Evolutionary conservation across 30 jellyfish, hydroid and myxozoan genomes (phyloP).

Genomic region (Hydra vulgaris): DNA sequence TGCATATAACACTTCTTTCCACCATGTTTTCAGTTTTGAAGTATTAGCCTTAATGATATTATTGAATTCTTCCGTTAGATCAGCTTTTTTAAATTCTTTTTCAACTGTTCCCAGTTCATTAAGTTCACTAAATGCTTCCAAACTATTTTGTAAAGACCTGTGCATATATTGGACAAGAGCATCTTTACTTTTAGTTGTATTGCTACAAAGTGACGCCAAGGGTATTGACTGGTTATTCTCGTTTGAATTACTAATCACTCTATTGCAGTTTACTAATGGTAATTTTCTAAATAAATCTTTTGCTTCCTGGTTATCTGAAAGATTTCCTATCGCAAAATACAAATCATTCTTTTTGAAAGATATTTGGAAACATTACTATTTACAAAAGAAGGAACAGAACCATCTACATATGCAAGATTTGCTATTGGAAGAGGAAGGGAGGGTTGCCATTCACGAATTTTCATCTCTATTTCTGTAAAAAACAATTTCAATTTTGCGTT

Average conservation of each 20-base stretch:
- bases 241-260: background rate
- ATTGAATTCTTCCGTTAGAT: background rate
- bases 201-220: background rate
- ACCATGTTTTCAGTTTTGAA: background rate
- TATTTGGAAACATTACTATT: background rate
- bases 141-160: background rate
- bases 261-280: background rate
- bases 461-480: background rate
- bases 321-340: background rate
- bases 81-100: background rate
- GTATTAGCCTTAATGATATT: background rate
- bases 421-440: background rate
- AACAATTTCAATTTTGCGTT: background rate
- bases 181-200: background rate
- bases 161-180: background rate
- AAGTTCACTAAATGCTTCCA: background rate
- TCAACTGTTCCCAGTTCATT: background rate
- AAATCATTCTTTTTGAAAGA: background rate
- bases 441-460: background rate
- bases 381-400: background rate
- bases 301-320: background rate
- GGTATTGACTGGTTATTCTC: background rate
- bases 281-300: background rate
- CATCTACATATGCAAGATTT: background rate
- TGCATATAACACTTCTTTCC: background rate